Base-by-base conservation (phyloP, 2,113 vertebrate genomes). In the Erythrocercus mccallii region DNA sequence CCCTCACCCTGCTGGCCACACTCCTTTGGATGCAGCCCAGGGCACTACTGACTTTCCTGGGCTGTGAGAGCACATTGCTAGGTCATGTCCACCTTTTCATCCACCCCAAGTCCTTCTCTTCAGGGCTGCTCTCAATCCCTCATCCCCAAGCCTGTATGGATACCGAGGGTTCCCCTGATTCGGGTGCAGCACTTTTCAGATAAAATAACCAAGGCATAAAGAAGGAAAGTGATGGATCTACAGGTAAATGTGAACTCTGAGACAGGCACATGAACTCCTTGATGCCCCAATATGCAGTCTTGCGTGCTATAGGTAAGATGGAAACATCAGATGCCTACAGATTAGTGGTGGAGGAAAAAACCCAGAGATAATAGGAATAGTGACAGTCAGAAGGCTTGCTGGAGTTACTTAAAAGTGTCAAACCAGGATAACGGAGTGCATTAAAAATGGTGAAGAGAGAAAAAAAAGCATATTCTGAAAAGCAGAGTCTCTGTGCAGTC, bases 331-430 rank as follows among this genome's bases (percentile, higher is more conserved):
- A 62, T 53, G 57, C 31, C 14, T 76, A 54, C 7, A 48, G 14
- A 35, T 10, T 44, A 38, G n/a, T 45, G 23, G 35, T 19, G 7
- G 28, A 77, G 31, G 42, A 33, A 73, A 78, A 60, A 51, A 6
- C 2, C 1, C 9, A 21, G 47, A 71, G 28, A 62, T 82, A 87
- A 72, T 88, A 86, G 40, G 27, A 81, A 87, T 4, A 96, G 65
- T 69, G 76, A 68, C 5, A 68, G 58, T 60, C 80, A 81, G 57
- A 61, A 92, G n/a, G 15, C n/a, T 53, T 57, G 57, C 33, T 69
- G 44, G 74, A 81, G 57, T 53, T 89, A 93, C 79, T 79, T 84
- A 76, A 61, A 79, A n/a, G 57, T 78, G 31, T 57, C 44, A 84
- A 84, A 89, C 22, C 24, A 79, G 45, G 33, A 82, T 72, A 95